phyloP scores from a whole-genome alignment of 2,113 vertebrate species.

The human region GRCh38 chr3:94068001-94068500 shows the following conservation, averaged over 20 bases:
- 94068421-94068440: not conserved
- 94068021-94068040: not conserved
- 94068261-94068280: slow-evolving; percentile 11
- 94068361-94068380: not conserved
- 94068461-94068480: not conserved
- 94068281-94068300: not conserved
- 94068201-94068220: not conserved
- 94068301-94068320: not conserved
- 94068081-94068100: not conserved
- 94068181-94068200: not conserved
- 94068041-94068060: not conserved
- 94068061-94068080: not conserved
- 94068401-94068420: not conserved
- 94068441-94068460: not conserved
- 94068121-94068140: not conserved
- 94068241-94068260: not conserved
- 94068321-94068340: slow-evolving; percentile 9
- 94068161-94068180: not conserved
- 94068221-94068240: not conserved
- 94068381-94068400: not conserved
- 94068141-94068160: not conserved
- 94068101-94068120: not conserved
- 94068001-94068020: not conserved
- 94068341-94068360: slow-evolving; percentile 20
- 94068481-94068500: not conserved